Conservation (phyloP, 1,140 invertebrate species). For the Lithobius niger region DNA sequence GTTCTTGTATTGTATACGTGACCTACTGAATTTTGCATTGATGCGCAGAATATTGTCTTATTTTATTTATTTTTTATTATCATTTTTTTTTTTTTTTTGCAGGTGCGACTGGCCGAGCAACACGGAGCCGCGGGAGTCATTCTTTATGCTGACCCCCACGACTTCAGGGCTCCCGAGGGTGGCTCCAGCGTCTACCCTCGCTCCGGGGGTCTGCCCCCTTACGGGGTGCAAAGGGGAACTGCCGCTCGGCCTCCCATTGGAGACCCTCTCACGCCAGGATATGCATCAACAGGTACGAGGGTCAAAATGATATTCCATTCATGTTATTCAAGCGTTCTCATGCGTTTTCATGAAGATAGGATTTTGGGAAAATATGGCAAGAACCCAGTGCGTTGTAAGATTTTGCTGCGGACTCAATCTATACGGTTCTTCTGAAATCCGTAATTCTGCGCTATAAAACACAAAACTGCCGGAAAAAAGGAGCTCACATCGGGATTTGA, state of each 20-base stretch:
- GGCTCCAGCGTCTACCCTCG: slow-evolving; percentile 8
- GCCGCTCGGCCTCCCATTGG: slow-evolving; percentile 4
- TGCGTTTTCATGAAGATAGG: no score
- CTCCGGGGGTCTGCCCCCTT: slow-evolving; percentile 12
- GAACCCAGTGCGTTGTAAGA: no score
- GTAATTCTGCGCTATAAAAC: no score
- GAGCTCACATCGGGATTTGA: no score
- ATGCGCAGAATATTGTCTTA: no score
- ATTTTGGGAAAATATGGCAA: no score
- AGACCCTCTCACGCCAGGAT: slow-evolving; percentile 14
- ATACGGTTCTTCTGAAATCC: no score
- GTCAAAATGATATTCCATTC: slow-evolving; percentile 1
- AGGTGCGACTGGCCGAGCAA: slow-evolving; percentile 4
- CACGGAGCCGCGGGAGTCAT: slow-evolving; percentile 2
- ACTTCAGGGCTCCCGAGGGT: not conserved
- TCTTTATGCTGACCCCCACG: slow-evolving; percentile 7
- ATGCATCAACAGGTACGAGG: slow-evolving; percentile 5
- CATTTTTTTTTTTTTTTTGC: not conserved
- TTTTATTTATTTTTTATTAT: no score
- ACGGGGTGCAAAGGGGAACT: slow-evolving; percentile 14
- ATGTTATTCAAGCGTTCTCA: not conserved
- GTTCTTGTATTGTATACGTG: no score
- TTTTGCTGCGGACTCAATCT: no score
- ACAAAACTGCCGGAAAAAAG: no score
- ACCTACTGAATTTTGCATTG: no score